These are phyloP conservation scores for Cryptus viduatorius DNA, from an alignment of 2,888 invertebrate genomes.

Conservation along the genomic window DNA sequence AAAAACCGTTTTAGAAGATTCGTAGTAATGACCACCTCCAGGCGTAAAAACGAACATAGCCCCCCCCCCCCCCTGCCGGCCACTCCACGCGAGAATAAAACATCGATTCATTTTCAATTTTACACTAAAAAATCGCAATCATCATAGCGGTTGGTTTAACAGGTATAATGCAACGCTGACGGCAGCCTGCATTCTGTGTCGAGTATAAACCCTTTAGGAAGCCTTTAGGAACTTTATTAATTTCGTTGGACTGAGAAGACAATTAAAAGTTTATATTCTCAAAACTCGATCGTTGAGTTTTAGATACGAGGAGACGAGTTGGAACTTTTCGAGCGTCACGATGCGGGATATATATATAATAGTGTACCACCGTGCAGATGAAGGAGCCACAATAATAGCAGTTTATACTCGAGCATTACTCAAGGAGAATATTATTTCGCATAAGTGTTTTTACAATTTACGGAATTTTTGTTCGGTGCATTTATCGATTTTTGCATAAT, in stretches of 20 bases:
- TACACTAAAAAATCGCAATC: no score
- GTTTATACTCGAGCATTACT: neutral
- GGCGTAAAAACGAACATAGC: no score
- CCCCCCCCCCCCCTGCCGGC: no score
- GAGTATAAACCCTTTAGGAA: no score
- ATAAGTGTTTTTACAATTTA: neutral
- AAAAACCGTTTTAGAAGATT: no score
- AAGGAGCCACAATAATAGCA: neutral
- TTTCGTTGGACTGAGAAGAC: conserved; percentile 44
- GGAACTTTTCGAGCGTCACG: neutral
- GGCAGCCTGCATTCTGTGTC: neutral
- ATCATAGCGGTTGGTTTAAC: no score
- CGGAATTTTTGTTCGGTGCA: neutral
- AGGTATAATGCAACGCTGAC: no score
- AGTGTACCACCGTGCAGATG: neutral
- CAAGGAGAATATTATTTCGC: neutral
- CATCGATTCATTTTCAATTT: no score
- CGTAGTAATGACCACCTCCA: no score
- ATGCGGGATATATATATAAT: neutral
- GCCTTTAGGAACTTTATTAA: conserved; percentile 52
- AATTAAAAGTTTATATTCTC: conserved; percentile 55
- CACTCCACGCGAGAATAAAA: no score
- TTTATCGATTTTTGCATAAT: no score
- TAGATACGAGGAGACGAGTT: neutral
- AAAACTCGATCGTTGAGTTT: conserved; percentile 6